Evolutionary conservation across 1,140 invertebrate genomes (phyloP), one percentile per base, ranked within the genome.

Genomic region (Drosophila funebris): DNA sequence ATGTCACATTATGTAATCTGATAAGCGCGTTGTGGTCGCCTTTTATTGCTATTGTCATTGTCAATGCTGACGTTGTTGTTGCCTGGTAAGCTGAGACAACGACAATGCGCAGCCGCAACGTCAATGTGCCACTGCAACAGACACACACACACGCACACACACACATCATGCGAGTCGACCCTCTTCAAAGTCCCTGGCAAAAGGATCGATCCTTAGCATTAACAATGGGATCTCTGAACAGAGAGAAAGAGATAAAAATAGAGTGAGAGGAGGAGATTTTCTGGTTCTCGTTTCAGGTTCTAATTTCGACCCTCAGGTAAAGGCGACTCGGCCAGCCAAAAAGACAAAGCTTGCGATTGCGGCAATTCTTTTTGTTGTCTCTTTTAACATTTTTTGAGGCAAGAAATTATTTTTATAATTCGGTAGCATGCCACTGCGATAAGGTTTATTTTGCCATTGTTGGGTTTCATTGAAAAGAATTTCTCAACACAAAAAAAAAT

Each of bases 1-100:
- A 90, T 90, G 83, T 90, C 88, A 90, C 83, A 90, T 90, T 90
- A 90, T 84, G 88, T 90, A 90, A 90, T 90, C 89, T 88, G 88
- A 90, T 90, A 90, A 88, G 79, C 67, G 64, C 41, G 37, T 43
- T 78, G 78, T 56, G 79, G 68, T 77, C 70, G 56, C 66, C 41
- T 24, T 31, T 43, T 36, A 41, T 62, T 54, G 37, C 39, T 39
- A 44, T 56, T 64, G 61, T 16, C 14, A 29, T 39, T 64, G 46
- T 48, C 14, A 29, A 41, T 53, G 67, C 39, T n/a, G 18, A 9
- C 58, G 44, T 50, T 67, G 43, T 50, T 68, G 54, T 24, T 36
- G 53, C 43, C 66, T 41, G 20, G 62, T 67, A 69, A 63, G 39
- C 44, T 20, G 58, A 63, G 43, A 53, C 50, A 39, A 48, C 37